Evolutionary conservation across 2,888 invertebrate genomes (phyloP), one percentile per base, ranked within the genome.

Genomic region (Plutella xylostella): DNA sequence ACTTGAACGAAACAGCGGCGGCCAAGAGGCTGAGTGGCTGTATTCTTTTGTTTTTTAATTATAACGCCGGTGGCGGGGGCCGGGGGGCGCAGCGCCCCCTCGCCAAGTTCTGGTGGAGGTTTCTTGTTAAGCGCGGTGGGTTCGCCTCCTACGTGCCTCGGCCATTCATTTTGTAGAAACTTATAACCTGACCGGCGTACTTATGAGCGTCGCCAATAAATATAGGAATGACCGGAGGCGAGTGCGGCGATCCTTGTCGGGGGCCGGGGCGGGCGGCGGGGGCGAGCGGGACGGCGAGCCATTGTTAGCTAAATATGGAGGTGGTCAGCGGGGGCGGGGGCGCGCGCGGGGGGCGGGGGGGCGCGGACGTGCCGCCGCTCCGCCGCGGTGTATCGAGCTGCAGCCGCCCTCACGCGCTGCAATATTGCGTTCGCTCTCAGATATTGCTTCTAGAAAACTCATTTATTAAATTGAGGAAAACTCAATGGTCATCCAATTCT

Each of bases 21-120:
- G 63, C 71, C 63, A 70, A 72, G 76, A 76, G 75, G 76, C 75
- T 73, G 79, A 77, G 78, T 74, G 72, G 76, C 71, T 77, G 77
- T 82, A 73, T 83, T 80, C 80, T 79, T 83, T 83, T 82, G 79
- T 83, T 83, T 83, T 82, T 82, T 83, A 83, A 83, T 83, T 82
- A 82, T 82, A 82, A 79, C 68, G 73, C 70, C 64, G 60, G 68
- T 65, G 68, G 61, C 63, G 59, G 68, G 39, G 21, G 31, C 37
- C 45, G 50, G 45, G 62, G 66, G 75, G 75, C 72, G 61, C 55
- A 51, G 52, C 63, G 53, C 55, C 65, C 71, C 67, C 68, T 68
- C 60, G 66, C 65, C 68, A 68, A 73, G 69, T 71, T 70, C 71
- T 64, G 79, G 79, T 75, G 80, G 76, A 71, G 73, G 72, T 79